Conservation (phyloP, 2,113 vertebrate species). For the Platycercus adscitus region DNA sequence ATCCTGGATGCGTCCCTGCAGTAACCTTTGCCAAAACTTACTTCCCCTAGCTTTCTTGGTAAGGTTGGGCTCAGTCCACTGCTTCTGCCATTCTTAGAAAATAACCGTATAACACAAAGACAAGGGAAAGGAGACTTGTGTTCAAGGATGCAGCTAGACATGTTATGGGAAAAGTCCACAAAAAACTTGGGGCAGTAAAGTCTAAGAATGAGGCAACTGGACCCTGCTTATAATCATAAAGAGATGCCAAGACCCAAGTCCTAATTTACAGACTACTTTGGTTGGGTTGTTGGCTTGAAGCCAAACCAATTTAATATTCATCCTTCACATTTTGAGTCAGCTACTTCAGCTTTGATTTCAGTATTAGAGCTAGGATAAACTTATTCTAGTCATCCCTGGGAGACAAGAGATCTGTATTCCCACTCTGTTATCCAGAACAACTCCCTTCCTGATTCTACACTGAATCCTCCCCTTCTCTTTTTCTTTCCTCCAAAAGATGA, state of each 20-base stretch:
- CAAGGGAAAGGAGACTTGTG: background rate
- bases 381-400: background rate
- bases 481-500: background rate
- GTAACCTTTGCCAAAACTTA: background rate
- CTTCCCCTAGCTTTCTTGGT: background rate
- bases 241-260: background rate
- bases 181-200: background rate
- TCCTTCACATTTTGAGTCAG: background rate
- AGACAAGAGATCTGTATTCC: background rate
- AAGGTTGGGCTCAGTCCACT: background rate
- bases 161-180: background rate
- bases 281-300: background rate
- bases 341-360: background rate
- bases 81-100: background rate
- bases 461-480: background rate
- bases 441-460: background rate
- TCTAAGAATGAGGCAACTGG: background rate
- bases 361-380: background rate
- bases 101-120: background rate
- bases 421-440: background rate
- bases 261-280: background rate
- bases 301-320: background rate
- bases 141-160: background rate
- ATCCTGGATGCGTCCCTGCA: background rate
- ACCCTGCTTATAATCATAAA: background rate